Evolutionary conservation across 1,140 invertebrate genomes (phyloP).

Genomic region (Drosophila chauvacae): DNA sequence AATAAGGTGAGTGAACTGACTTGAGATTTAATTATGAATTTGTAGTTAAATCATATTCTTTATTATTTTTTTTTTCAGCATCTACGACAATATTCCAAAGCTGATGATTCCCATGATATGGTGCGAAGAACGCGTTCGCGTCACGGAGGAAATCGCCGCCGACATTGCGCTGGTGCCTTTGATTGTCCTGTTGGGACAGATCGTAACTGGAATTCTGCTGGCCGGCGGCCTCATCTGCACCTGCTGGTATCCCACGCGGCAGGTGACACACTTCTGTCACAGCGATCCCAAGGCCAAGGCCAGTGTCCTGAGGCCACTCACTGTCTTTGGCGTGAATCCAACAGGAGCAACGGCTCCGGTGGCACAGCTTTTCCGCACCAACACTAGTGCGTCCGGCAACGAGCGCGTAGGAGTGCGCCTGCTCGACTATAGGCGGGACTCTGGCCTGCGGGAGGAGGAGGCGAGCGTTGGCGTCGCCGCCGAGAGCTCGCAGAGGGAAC

Average conservation of each 20-base stretch:
- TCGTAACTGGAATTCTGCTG: constrained; percentile 69
- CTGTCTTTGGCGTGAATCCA: constrained; percentile 36
- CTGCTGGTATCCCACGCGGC: constrained; percentile 79
- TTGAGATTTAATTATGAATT: neutral
- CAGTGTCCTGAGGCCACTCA: constrained; percentile 55
- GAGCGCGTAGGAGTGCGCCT: constrained; percentile 66
- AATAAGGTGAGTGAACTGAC: constrained; percentile 86
- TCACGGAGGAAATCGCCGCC: constrained; percentile 86
- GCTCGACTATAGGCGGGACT: constrained; percentile 65
- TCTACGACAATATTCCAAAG: constrained; percentile 88
- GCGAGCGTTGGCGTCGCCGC: constrained; percentile 1
- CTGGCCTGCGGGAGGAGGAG: constrained; percentile 32
- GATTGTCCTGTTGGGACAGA: constrained; percentile 74
- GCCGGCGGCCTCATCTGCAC: constrained; percentile 74
- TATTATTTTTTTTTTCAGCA: constrained; percentile 85
- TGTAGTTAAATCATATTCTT: neutral
- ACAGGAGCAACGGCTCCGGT: constrained; percentile 1
- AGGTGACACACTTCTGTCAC: constrained; percentile 67
- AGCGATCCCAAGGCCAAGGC: constrained; percentile 75
- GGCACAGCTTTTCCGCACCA: constrained; percentile 28
- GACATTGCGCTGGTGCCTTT: constrained; percentile 68
- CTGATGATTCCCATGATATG: constrained; percentile 91
- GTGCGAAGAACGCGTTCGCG: constrained; percentile 89
- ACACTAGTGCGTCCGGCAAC: constrained; percentile 20
- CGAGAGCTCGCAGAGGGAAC: constrained; percentile 43